These are phyloP conservation scores for Leptoclinus maculatus DNA, from an alignment of 2,797 vertebrate species.

Conservation along the genomic window DNA sequence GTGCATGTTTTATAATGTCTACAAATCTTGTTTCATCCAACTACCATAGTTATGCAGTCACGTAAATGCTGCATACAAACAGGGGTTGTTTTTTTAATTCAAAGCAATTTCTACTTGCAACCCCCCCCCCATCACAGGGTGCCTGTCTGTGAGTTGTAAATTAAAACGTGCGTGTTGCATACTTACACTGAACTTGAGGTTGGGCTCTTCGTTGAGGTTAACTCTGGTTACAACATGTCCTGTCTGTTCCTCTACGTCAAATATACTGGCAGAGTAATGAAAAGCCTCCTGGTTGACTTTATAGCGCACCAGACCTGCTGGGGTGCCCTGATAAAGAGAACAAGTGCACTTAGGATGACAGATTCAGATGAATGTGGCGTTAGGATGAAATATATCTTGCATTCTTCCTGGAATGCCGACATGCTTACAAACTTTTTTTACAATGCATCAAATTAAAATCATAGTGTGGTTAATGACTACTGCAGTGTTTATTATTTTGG, in stretches of 20 bases:
- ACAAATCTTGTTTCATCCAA: neutral
- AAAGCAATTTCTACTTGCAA: neutral
- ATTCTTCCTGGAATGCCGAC: constrained; percentile 2
- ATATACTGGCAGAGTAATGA: constrained; percentile 94
- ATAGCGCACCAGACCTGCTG: constrained; percentile 91
- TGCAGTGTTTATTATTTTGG: constrained; percentile 26
- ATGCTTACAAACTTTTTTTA: neutral
- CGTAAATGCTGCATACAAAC: too few relatives aligned
- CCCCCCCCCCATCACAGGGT: neutral
- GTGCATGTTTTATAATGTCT: neutral
- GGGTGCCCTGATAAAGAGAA: constrained; percentile 83
- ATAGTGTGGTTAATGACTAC: constrained; percentile 15
- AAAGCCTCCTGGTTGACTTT: constrained; percentile 88
- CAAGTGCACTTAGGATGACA: neutral
- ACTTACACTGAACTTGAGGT: constrained; percentile 92
- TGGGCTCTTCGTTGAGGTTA: constrained; percentile 97
- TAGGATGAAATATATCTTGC: neutral
- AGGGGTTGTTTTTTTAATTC: neutral
- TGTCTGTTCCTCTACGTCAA: constrained; percentile 90
- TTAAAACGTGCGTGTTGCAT: neutral
- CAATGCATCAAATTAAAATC: constrained; percentile 25
- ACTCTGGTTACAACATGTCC: constrained; percentile 92
- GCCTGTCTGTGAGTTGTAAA: neutral
- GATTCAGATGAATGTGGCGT: constrained; percentile 10
- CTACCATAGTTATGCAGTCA: neutral